Evolutionary conservation across 2,888 invertebrate genomes (phyloP).

Genomic region (Campoletis raptor): DNA sequence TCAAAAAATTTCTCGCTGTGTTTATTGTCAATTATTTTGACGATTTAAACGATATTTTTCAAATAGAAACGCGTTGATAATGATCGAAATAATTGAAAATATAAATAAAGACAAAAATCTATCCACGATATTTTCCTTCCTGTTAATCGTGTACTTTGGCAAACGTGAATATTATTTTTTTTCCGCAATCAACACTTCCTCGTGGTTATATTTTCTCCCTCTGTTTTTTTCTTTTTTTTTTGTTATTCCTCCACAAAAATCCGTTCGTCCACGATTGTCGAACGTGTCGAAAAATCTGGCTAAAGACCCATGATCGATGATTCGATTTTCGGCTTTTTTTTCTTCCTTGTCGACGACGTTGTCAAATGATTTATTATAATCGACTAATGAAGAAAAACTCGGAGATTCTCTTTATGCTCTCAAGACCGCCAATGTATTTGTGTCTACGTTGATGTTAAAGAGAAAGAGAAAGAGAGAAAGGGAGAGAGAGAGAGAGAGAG

Average conservation of each 20-base stretch:
- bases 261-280: constrained; percentile 36
- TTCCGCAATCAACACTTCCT: constrained; percentile 10
- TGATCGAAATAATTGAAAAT: background rate
- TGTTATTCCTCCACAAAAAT: constrained; percentile 9
- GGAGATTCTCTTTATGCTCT: constrained; percentile 46
- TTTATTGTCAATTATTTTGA: constrained; percentile 15
- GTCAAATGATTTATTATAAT: constrained; percentile 56
- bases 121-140: background rate
- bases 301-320: constrained; percentile 68
- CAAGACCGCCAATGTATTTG: constrained; percentile 6
- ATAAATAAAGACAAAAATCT: background rate
- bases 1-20: background rate
- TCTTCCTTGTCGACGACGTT: constrained; percentile 41
- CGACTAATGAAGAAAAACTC: constrained; percentile 24
- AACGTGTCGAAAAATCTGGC: constrained; percentile 42
- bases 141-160: background rate
- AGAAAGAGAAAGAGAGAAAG: constrained; percentile 12
- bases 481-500: constrained; percentile 32
- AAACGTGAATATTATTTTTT: background rate
- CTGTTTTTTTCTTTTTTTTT: background rate
- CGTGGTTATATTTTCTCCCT: background rate
- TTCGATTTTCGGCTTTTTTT: constrained; percentile 30
- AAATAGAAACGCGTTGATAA: background rate
- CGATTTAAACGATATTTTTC: constrained; percentile 27
- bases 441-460: constrained; percentile 4